A percentile compares a stretch with the other conserved stretches of the same genome.
Evolutionary conservation across 2,113 vertebrate genomes (phyloP).

Genomic region (Sterna hirundo): DNA sequence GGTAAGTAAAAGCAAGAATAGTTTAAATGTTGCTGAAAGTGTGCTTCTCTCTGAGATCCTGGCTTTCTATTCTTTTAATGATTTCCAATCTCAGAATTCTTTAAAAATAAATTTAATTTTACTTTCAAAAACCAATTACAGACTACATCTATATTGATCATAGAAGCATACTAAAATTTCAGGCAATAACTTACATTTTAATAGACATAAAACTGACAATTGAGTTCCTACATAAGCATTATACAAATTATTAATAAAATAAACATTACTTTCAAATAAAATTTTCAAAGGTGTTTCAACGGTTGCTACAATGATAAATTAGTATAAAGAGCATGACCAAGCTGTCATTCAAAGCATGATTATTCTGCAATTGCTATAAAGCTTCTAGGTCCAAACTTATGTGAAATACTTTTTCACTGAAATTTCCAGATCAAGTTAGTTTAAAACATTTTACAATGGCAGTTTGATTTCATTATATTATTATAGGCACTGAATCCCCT

Average conservation of each 20-base stretch:
- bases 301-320: background rate
- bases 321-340: background rate
- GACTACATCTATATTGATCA: background rate
- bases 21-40: background rate
- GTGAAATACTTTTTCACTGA: background rate
- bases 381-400: background rate
- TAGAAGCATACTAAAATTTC: background rate
- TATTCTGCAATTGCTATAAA: background rate
- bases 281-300: background rate
- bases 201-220: background rate
- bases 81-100: background rate
- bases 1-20: constrained; percentile 13
- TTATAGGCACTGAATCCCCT: background rate
- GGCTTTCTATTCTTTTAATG: background rate
- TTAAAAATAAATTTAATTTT: background rate
- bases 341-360: background rate
- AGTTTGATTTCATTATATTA: background rate
- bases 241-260: background rate
- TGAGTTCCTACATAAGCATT: background rate
- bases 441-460: background rate
- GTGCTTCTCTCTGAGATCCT: background rate
- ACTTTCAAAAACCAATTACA: background rate
- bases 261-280: background rate
- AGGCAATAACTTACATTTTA: background rate
- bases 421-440: background rate